phyloP scores from a whole-genome alignment of 2,113 vertebrate species.

The Cebus imitator region DNA sequence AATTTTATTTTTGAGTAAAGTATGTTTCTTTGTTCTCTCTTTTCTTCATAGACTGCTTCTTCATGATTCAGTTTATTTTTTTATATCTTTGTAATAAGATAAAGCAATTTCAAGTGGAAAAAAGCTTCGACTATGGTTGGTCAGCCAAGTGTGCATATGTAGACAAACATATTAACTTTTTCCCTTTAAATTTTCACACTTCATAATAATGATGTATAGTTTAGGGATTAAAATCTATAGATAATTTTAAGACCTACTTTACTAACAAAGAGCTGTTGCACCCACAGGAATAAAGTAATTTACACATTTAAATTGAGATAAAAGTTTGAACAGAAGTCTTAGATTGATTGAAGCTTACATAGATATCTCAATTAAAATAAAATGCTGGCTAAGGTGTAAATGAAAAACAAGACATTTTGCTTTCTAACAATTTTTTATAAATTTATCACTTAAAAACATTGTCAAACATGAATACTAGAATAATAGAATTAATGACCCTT shows the following conservation, averaged over 20 bases:
- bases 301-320: background rate
- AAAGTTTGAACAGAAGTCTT: background rate
- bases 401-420: background rate
- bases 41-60: background rate
- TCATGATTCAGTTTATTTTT: slow-evolving; percentile 47
- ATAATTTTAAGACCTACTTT: background rate
- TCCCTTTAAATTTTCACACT: rapidly evolving
- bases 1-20: background rate
- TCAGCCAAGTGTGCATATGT: background rate
- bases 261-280: background rate
- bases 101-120: slow-evolving; percentile 51
- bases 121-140: slow-evolving; percentile 5
- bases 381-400: background rate
- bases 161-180: background rate
- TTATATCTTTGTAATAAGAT: slow-evolving; percentile 53
- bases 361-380: background rate
- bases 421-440: background rate
- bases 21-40: background rate
- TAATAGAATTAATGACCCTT: background rate
- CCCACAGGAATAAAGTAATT: background rate
- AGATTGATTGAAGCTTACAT: background rate
- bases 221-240: slow-evolving; percentile 38
- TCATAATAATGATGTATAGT: background rate
- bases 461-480: background rate
- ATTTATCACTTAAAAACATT: background rate